Percentiles rank a stretch among this genome's conserved stretches.
These are phyloP conservation scores for Xiphydria camelus DNA, from an alignment of 2,888 invertebrate species.

Conservation along the genomic window DNA sequence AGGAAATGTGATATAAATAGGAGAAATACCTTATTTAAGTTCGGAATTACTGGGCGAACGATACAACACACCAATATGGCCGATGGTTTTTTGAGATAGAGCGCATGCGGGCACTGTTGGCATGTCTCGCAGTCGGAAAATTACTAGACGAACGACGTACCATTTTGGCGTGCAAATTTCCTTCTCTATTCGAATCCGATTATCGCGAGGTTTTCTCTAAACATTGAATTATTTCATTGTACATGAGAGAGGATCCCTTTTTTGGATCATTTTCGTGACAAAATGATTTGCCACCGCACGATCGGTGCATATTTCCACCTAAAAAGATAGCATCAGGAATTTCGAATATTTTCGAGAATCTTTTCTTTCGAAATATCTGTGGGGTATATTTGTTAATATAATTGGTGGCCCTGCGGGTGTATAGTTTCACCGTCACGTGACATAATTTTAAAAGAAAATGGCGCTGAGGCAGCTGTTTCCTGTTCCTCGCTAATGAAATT, in stretches of 20 bases:
- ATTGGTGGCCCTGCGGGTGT: neutral
- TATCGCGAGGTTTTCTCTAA: too few relatives aligned
- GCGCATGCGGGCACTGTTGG: conserved; percentile 40
- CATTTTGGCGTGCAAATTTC: neutral
- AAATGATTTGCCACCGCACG: too few relatives aligned
- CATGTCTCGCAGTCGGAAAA: conserved; percentile 25
- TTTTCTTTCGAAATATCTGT: too few relatives aligned
- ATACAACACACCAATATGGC: conserved; percentile 61
- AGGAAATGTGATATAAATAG: conserved; percentile 19
- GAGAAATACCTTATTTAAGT: conserved; percentile 54
- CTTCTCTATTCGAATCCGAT: neutral
- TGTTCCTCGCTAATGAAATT: conserved; percentile 5
- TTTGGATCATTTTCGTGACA: too few relatives aligned
- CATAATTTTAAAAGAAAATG: conserved; percentile 7
- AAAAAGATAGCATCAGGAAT: too few relatives aligned
- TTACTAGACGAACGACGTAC: conserved; percentile 25
- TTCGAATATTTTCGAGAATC: too few relatives aligned
- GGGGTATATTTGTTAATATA: too few relatives aligned
- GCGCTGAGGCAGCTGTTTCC: conserved; percentile 7
- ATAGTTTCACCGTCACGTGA: conserved; percentile 12
- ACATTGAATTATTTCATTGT: too few relatives aligned
- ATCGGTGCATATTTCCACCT: too few relatives aligned
- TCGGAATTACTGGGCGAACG: conserved; percentile 56
- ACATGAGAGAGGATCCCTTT: too few relatives aligned
- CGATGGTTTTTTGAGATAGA: conserved; percentile 51